Conservation (phyloP, 1,140 invertebrate species). For the Drosophila repletoides region DNA sequence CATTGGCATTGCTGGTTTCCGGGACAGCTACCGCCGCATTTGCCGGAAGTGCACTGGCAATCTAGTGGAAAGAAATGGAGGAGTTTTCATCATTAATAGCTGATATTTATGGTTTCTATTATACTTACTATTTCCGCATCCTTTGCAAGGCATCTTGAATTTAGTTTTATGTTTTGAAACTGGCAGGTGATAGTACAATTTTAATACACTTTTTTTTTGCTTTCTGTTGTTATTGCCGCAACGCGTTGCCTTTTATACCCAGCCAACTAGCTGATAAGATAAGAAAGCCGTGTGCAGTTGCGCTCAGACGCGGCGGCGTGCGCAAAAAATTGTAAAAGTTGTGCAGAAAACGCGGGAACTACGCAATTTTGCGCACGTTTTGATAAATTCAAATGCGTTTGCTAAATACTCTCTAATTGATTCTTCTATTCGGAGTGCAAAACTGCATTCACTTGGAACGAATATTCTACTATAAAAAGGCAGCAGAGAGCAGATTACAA, state of each 20-base stretch:
- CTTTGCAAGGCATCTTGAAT: slow-evolving; percentile 65
- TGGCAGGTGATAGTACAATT: background rate
- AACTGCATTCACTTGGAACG: slow-evolving; percentile 7
- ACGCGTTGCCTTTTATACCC: slow-evolving; percentile 36
- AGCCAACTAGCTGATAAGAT: slow-evolving; percentile 41
- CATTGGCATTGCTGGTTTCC: slow-evolving; percentile 62
- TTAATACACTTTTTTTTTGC: background rate
- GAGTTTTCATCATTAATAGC: background rate
- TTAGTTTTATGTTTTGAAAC: too few relatives aligned
- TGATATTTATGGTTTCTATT: background rate
- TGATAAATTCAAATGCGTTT: slow-evolving; percentile 18
- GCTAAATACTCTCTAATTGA: background rate
- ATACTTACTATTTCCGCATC: slow-evolving; percentile 69
- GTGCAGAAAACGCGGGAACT: background rate
- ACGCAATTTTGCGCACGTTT: slow-evolving; percentile 46
- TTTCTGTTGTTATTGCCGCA: slow-evolving; percentile 6
- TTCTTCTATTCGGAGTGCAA: slow-evolving; percentile 40
- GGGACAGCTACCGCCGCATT: slow-evolving; percentile 58
- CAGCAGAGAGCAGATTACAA: background rate
- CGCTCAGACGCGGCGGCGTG: slow-evolving; percentile 26
- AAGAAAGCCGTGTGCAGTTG: slow-evolving; percentile 56
- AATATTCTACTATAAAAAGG: slow-evolving; percentile 50
- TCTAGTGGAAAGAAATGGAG: slow-evolving; percentile 21
- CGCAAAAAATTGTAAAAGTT: slow-evolving; percentile 35
- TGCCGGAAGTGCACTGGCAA: slow-evolving; percentile 63